A percentile compares a stretch with the other conserved stretches of the same genome.
Evolutionary conservation across 2,113 vertebrate genomes (phyloP).

Genomic region (Myiagra hebetior): DNA sequence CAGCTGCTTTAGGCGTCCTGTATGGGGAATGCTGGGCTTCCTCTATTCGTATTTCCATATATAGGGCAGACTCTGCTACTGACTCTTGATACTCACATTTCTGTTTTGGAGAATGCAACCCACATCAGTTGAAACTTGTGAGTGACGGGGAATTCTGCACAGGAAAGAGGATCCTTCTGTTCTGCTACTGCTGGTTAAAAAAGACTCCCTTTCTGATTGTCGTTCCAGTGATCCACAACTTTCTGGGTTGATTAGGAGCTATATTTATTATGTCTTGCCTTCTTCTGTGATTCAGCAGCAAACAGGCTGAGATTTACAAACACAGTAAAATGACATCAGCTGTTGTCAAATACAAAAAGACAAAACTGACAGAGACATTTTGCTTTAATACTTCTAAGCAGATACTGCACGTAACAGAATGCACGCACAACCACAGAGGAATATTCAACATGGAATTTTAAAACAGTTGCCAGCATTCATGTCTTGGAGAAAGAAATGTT

Average conservation of each 20-base stretch:
- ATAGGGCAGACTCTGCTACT: neutral
- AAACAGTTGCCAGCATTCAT: neutral
- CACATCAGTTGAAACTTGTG: neutral
- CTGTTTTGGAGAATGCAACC: neutral
- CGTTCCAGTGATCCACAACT: neutral
- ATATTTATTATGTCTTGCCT: neutral
- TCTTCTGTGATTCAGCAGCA: neutral
- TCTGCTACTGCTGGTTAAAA: neutral
- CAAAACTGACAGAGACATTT: neutral
- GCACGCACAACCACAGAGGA: neutral
- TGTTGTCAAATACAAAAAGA: neutral
- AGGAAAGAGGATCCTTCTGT: neutral
- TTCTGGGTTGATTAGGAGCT: neutral
- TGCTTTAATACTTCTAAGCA: neutral
- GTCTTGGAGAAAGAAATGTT: neutral
- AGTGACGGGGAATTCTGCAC: neutral
- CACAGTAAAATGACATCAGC: neutral
- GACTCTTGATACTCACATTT: neutral
- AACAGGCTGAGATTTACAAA: neutral
- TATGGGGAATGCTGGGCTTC: neutral
- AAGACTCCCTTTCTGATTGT: neutral
- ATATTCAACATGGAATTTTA: neutral
- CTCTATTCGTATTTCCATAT: neutral
- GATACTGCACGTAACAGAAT: neutral
- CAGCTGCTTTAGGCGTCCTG: neutral